Evolutionary conservation across 53 echinoderm and acorn worm genomes (phyloP).

Genomic region (Crossaster papposus): DNA sequence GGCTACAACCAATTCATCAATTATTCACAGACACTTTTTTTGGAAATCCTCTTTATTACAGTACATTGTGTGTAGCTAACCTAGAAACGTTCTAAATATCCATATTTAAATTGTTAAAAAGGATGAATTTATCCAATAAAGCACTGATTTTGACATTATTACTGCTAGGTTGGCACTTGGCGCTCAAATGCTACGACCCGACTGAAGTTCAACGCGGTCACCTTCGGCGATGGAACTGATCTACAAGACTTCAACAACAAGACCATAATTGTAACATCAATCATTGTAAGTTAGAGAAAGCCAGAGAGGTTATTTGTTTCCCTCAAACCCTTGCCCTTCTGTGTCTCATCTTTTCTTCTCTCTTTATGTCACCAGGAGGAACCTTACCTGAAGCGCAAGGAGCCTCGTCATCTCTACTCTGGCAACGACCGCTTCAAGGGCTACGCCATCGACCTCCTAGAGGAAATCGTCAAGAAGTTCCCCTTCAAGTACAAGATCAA

Average conservation of each 20-base stretch:
- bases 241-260: slow-evolving; percentile 36
- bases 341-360: neutral
- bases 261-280: slow-evolving; percentile 70
- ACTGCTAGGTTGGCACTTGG: slow-evolving; percentile 69
- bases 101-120: neutral
- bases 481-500: slow-evolving; percentile 77
- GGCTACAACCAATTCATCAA: too few species aligned
- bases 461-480: slow-evolving; percentile 67
- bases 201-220: slow-evolving; percentile 30
- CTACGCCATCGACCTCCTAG: slow-evolving; percentile 89
- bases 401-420: slow-evolving; percentile 45
- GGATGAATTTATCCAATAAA: neutral
- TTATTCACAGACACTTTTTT: too few species aligned
- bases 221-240: neutral
- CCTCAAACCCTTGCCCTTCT: neutral
- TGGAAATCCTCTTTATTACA: too few species aligned
- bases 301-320: neutral
- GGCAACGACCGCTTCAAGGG: slow-evolving; percentile 85
- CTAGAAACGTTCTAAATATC: neutral
- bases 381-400: slow-evolving; percentile 79
- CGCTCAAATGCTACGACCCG: slow-evolving; percentile 10
- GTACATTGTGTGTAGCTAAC: too few species aligned
- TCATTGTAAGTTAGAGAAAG: slow-evolving; percentile 55
- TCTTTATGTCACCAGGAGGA: slow-evolving; percentile 58
- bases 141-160: neutral